Conservation (phyloP, 2,113 vertebrate genomes). For the Platycercus adscitus region DNA sequence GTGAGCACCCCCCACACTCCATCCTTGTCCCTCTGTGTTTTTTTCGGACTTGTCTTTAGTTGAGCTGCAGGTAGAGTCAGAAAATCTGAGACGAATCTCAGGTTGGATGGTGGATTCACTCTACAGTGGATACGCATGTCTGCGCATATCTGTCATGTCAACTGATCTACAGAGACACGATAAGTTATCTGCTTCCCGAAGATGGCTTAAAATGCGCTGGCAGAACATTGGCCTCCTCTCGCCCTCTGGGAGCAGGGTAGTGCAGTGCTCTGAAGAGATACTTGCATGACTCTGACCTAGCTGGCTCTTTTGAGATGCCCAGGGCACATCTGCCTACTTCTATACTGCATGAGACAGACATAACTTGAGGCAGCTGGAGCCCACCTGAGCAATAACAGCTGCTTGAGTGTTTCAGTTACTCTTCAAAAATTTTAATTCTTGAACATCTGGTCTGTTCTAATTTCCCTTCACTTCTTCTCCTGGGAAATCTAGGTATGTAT, state of each 20-base stretch:
- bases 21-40: neutral
- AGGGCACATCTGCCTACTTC: neutral
- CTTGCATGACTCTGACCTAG: neutral
- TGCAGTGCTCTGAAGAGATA: neutral
- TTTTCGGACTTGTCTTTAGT: neutral
- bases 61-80: neutral
- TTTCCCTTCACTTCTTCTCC: constrained; percentile 17
- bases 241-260: neutral
- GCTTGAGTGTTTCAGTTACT: neutral
- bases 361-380: neutral
- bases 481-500: neutral
- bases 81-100: neutral
- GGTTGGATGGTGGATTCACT: neutral
- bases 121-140: constrained; percentile 23
- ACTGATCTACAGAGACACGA: neutral
- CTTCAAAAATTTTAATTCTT: constrained; percentile 16
- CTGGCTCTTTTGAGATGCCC: neutral
- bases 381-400: neutral
- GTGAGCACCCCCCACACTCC: neutral
- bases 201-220: neutral
- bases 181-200: neutral
- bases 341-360: neutral
- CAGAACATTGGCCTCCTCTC: neutral
- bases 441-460: constrained; percentile 21
- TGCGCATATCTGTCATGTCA: neutral